Base-by-base conservation (phyloP, 2,797 vertebrate genomes). In the Tenualosa ilisha region DNA sequence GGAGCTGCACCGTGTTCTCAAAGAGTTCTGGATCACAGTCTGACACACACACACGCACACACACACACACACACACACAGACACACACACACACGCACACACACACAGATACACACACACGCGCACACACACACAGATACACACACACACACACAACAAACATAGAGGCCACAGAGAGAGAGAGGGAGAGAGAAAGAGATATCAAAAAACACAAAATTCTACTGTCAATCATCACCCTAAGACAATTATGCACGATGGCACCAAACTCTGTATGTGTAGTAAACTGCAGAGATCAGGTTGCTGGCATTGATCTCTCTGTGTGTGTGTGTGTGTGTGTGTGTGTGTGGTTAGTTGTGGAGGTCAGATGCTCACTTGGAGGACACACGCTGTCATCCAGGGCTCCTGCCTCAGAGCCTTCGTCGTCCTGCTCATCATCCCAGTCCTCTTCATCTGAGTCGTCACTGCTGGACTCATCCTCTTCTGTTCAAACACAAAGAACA, bases 21-120 rank as follows among this genome's bases (percentile, higher is more conserved):
- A 97, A 97, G 84, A 99, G 93, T 49, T 90, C 88, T 0, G 91
- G 90, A 4, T 95, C 94, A 85, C 98, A 99, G 87, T 93, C 98
- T 99, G 91, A 82, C 17, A 89, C 24, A 88, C 75, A 84, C 17
- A 84, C 24, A 82, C 85, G 82, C 31, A 85, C 43, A 53, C 53
- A 82, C 68, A 86, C 37, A 65, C 59, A 81, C 43, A 53, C 46
- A 82, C 68, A 86, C 37, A 65, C 59, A 81, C 49, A 85, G 7
- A 65, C 37, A 26, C n/a, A 24, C 53, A 81, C 40, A 61, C 65
- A 81, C 65, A 46, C 56, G 26, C 84, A 82, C 81, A 26, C n/a
- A 63, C 56, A 81, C 40, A 85, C 13, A 65, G 40, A 26, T 13
- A 24, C 65, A 61, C 65, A 59, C 63, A 61, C 51, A 56, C 56